Evolutionary conservation across 2,888 invertebrate genomes (phyloP).

Genomic region (Piscicola geometra): DNA sequence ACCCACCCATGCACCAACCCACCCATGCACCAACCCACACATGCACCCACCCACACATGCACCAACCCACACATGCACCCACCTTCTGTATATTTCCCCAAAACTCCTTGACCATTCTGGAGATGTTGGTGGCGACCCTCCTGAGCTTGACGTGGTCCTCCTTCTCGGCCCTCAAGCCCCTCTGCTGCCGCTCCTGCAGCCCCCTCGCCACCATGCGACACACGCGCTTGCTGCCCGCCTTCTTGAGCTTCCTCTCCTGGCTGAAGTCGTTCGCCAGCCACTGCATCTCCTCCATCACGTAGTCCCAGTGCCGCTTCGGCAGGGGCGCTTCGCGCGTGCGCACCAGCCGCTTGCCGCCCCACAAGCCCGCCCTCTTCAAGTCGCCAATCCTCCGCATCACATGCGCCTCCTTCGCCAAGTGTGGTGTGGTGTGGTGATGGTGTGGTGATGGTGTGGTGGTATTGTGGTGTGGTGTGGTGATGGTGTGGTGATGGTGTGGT

Average conservation of each 20-base stretch:
- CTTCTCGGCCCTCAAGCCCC: conserved; percentile 82
- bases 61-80: too few species aligned
- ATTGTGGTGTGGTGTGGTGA: too few species aligned
- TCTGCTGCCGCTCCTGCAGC: conserved; percentile 63
- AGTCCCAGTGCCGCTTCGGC: conserved; percentile 95
- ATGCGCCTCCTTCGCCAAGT: conserved; percentile 70
- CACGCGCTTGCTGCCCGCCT: conserved; percentile 69
- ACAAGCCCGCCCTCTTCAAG: conserved; percentile 85
- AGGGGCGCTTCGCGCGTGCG: conserved; percentile 70
- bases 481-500: too few species aligned
- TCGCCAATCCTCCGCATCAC: conserved; percentile 87
- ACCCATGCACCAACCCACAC: too few species aligned
- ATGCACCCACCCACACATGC: not conserved
- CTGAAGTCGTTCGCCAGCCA: conserved; percentile 96
- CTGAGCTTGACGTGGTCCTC: conserved; percentile 80
- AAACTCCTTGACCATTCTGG: conserved; percentile 87
- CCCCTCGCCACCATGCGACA: conserved; percentile 53
- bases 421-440: too few species aligned
- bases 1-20: too few species aligned
- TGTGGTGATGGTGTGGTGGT: too few species aligned
- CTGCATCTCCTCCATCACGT: conserved; percentile 93
- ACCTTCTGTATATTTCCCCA: conserved; percentile 95
- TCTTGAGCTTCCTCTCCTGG: conserved; percentile 96
- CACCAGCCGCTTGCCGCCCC: conserved; percentile 85
- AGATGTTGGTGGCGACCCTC: conserved; percentile 80